These are phyloP conservation scores for Cheiracanthium punctorium DNA, from an alignment of 2,888 invertebrate genomes.

Conservation along the genomic window DNA sequence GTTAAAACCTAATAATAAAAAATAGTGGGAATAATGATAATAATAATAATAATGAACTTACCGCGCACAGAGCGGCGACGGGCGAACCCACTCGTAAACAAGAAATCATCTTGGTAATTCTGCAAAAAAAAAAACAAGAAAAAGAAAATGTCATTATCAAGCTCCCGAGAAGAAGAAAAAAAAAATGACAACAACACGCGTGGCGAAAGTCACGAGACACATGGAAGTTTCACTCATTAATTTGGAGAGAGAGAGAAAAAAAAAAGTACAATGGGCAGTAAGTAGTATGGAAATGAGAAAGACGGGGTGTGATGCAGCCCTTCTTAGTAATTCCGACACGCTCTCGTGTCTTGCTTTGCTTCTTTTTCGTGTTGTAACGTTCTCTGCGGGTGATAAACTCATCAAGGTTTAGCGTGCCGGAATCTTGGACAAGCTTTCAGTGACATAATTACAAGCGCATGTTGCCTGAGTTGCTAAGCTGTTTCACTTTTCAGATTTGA, in stretches of 20 bases:
- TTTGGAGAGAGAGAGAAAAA: no score
- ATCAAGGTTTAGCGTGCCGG: not conserved
- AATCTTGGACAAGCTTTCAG: not conserved
- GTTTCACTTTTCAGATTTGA: not conserved
- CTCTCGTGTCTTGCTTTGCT: no score
- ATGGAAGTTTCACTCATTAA: not conserved
- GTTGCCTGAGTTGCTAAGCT: not conserved
- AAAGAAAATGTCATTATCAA: not conserved
- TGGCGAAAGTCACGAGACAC: not conserved
- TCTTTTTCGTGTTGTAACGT: not conserved
- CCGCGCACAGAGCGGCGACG: not conserved
- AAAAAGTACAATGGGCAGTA: not conserved
- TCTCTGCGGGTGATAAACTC: not conserved
- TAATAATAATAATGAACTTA: not conserved
- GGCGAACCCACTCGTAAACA: not conserved
- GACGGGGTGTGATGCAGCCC: no score
- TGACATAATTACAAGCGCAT: not conserved
- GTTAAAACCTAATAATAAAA: no score
- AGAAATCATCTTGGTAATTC: not conserved
- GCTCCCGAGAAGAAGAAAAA: no score
- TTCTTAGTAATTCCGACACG: not conserved
- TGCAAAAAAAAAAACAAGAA: not conserved
- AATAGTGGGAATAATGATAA: no score
- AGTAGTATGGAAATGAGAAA: not conserved
- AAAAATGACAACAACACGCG: not conserved